phyloP scores from a whole-genome alignment of 2,797 vertebrate species.

The Triplophysa yarkandensis region DNA sequence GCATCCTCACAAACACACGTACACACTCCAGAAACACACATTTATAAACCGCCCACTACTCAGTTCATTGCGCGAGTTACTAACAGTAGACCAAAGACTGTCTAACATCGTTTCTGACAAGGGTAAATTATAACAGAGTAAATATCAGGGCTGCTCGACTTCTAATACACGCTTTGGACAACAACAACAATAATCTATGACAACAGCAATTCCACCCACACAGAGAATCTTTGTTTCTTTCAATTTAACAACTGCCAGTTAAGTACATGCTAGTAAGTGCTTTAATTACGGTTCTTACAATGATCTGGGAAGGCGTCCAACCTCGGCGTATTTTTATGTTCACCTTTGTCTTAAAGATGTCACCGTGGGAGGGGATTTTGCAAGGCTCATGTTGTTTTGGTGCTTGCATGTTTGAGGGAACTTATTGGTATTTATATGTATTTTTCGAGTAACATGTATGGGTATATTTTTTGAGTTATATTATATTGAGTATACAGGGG shows the following conservation, averaged over 20 bases:
- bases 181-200: slow-evolving; percentile 29
- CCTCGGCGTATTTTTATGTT: slow-evolving; percentile 5
- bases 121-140: slow-evolving; percentile 28
- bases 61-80: slow-evolving; percentile 19
- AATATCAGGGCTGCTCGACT: slow-evolving; percentile 7
- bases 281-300: slow-evolving; percentile 19
- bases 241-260: slow-evolving; percentile 19
- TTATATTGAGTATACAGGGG: too few species aligned
- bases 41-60: slow-evolving; percentile 51
- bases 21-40: slow-evolving; percentile 34
- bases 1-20: slow-evolving; percentile 46
- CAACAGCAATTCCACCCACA: slow-evolving; percentile 35
- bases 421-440: neutral
- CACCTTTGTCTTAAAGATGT: slow-evolving; percentile 14
- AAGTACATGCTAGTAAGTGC: slow-evolving; percentile 25
- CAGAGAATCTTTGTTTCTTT: slow-evolving; percentile 7
- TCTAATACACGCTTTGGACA: slow-evolving; percentile 22
- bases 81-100: slow-evolving; percentile 7
- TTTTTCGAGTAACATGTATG: neutral
- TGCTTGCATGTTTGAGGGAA: neutral
- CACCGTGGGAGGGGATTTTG: neutral
- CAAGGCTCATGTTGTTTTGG: neutral
- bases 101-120: slow-evolving; percentile 25
- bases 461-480: neutral
- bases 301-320: slow-evolving; percentile 21